These are phyloP conservation scores for Ceratosolen solmsi DNA, from an alignment of 1,140 invertebrate genomes.

Conservation along the genomic window DNA sequence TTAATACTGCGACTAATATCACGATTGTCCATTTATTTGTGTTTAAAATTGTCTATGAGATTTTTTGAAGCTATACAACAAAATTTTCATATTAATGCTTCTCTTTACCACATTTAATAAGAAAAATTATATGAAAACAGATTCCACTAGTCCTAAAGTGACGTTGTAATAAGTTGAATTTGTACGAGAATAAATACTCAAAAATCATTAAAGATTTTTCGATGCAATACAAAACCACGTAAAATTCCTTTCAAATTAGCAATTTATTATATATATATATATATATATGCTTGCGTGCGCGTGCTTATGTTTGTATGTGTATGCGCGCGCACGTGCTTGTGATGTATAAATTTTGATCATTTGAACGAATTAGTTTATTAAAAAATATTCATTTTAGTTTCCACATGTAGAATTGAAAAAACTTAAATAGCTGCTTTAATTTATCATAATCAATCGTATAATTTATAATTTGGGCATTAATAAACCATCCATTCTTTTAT, in stretches of 20 bases:
- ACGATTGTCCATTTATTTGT: not conserved
- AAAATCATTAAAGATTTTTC: not conserved
- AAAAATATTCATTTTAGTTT: no score
- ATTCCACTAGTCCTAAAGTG: not conserved
- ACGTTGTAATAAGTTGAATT: not conserved
- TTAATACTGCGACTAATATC: not conserved
- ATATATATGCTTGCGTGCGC: no score
- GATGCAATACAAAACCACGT: not conserved
- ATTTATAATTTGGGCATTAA: slow-evolving; percentile 7
- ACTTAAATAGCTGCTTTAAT: not conserved
- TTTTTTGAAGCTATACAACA: not conserved
- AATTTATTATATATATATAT: no score
- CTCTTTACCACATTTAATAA: not conserved
- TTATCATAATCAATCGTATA: not conserved
- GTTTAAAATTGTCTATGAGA: not conserved
- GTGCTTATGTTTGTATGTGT: no score
- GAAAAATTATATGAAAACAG: not conserved
- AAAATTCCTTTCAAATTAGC: not conserved
- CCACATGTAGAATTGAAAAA: not conserved
- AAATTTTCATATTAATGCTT: not conserved
- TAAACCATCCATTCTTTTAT: not conserved
- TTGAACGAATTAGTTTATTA: no score
- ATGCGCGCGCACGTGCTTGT: no score
- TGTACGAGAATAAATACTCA: not conserved
- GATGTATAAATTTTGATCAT: no score